Percentiles rank a stretch among this genome's conserved stretches.
phyloP scores from a whole-genome alignment of 2,888 invertebrate species.

The Pyrocoelia pectoralis region DNA sequence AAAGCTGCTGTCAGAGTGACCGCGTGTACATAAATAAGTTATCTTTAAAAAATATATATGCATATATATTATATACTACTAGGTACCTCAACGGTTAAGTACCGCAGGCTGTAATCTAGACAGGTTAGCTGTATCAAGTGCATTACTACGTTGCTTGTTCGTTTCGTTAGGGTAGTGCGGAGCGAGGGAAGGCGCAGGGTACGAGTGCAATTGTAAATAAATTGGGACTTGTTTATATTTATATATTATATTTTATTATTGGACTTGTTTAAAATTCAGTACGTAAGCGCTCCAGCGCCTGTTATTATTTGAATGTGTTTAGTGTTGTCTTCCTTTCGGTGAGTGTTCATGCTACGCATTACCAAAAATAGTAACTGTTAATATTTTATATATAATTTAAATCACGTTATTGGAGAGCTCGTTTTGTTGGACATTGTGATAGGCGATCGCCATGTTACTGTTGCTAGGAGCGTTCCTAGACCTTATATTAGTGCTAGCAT shows the following conservation, averaged over 20 bases:
- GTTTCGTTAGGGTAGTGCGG: constrained; percentile 53
- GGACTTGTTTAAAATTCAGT: constrained; percentile 53
- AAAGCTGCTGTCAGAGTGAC: constrained; percentile 85
- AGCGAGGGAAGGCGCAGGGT: constrained; percentile 53
- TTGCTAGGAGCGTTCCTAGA: constrained; percentile 60
- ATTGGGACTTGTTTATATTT: constrained; percentile 68
- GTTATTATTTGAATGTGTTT: constrained; percentile 54
- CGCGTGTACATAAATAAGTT: constrained; percentile 60
- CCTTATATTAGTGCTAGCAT: constrained; percentile 57
- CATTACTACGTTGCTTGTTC: constrained; percentile 61
- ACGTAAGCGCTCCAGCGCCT: constrained; percentile 40
- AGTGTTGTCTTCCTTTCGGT: constrained; percentile 60
- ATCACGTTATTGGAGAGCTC: constrained; percentile 61
- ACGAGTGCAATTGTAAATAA: constrained; percentile 61
- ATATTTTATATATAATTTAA: constrained; percentile 64
- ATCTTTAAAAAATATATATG: constrained; percentile 21
- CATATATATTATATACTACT: constrained; percentile 53
- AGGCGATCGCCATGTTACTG: constrained; percentile 62
- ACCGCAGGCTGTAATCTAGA: constrained; percentile 62
- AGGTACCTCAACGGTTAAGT: constrained; percentile 61
- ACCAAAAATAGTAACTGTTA: constrained; percentile 63
- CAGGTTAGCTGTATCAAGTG: constrained; percentile 63
- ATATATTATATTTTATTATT: constrained; percentile 63
- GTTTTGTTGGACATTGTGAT: constrained; percentile 63
- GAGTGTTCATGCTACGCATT: constrained; percentile 61